Base-by-base conservation (phyloP, 2,797 vertebrate species). In the Natrix natrix region DNA sequence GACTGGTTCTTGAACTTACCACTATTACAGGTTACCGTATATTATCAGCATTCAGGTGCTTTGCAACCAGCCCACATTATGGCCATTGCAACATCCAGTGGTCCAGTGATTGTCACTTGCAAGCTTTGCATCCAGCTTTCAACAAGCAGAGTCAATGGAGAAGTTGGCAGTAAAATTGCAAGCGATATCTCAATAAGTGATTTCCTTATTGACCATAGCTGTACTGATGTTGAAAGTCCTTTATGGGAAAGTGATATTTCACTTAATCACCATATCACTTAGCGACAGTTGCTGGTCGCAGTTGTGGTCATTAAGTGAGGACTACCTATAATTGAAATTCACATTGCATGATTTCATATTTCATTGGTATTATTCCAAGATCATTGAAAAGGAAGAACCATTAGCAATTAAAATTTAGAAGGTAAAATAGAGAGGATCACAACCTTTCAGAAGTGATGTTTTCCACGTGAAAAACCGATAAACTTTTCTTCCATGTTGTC, bases 401-500 rank as follows among this genome's bases (percentile, higher is more conserved):
- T 55, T 37, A 43, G 43, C 59, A 24, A 87, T 93, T 90, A 56
- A 86, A 26, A 60, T 91, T 57, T 8, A 28, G 63, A 56, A 28
- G 60, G 0, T 57, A 61, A 61, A 56, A n/a, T 88, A 7, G 10
- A 26, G 55, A 43, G 16, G 60, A 1, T 66, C 37, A 5, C 86
- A 91, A 17, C 26, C 89, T n/a, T 90, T 93, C 56, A 52, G 88
- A 78, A 94, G 83, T 52, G 74, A 0, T 52, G 54, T 87, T 54
- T 5, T 69, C 91, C 87, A 2, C 88, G 0, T 66, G 59, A 91
- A 57, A 17, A 91, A 69, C 87, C 11, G 92, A 56, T 20, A 52
- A 10, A 26, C 87, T 94, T 95, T 93, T 63, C 48, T 94, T 37
- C 90, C 95, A 54, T 94, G 88, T 61, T 63, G 52, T 48, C 24